Base-by-base conservation (phyloP, 2,797 vertebrate species). In the Peromyscus eremicus region DNA sequence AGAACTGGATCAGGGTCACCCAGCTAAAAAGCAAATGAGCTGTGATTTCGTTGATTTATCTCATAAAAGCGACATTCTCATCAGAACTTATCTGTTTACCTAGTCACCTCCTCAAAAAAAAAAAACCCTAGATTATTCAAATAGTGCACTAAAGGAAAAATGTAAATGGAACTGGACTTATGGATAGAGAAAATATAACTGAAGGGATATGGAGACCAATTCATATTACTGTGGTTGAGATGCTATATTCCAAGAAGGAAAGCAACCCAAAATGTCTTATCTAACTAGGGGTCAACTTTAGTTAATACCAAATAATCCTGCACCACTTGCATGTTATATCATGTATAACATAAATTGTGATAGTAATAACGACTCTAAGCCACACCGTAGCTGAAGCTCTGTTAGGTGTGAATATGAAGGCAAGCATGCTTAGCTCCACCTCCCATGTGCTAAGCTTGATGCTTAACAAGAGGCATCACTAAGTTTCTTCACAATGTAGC, bases 131-230 rank as follows among this genome's bases (percentile, higher is more conserved):
- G 16, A 66, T 71, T 80, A 60, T 92, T 46, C 68, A 85, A 23
- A 75, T 92, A 76, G 17, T 23, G 52, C 21, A 6, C 12, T 85
- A 64, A 73, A 81, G 7, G 81, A 68, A 94, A 96, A 94, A 92
- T 62, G 19, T 70, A 43, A 32, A 37, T 82, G 71, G 12, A 96
- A 90, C 2, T 92, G 77, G 40, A 92, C 27, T 95, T 86, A 60
- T 40, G 2, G 43, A 37, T 12, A 91, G 66, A 95, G 68, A 80
- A 92, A 88, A 62, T 3, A 52, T 23, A 40, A 23, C 68, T 62
- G 86, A 96, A 32, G 17, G 1, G 29, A 71, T 89, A 84, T 85
- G 92, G 64, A 97, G 97, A 68, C 68, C 40, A 80, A 94, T 57
- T 6, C 34, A 21, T 43, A 77, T 34, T 68, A 62, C 32, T 68